Evolutionary conservation across 2,888 invertebrate genomes (phyloP).

Genomic region (Plusia festucae): DNA sequence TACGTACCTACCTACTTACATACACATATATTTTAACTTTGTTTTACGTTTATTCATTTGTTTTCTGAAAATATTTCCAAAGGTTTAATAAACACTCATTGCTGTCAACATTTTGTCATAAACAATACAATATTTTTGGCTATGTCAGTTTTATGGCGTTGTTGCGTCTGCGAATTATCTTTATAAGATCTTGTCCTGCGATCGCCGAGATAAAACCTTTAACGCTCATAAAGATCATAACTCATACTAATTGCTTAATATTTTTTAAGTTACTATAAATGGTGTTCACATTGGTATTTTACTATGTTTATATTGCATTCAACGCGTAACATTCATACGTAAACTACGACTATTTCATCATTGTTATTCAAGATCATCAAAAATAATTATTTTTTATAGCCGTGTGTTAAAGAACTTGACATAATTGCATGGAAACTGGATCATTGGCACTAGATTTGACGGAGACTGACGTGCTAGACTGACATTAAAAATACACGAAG

Average conservation of each 20-base stretch:
- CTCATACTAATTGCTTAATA: neutral
- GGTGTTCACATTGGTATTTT: slow-evolving; percentile 25
- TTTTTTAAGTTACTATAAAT: slow-evolving; percentile 10
- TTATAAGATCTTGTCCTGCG: neutral
- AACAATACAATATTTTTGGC: neutral
- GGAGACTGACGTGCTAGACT: slow-evolving; percentile 22
- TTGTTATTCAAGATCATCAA: slow-evolving; percentile 54
- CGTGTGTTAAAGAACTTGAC: slow-evolving; percentile 63
- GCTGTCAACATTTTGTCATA: no score
- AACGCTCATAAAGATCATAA: slow-evolving; percentile 4
- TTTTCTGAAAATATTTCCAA: no score
- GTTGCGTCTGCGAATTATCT: neutral
- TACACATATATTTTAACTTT: neutral
- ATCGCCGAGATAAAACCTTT: slow-evolving; percentile 4
- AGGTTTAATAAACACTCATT: no score
- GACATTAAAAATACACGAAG: slow-evolving; percentile 26
- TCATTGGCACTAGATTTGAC: slow-evolving; percentile 50
- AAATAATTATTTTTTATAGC: slow-evolving; percentile 35
- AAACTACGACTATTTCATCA: slow-evolving; percentile 47
- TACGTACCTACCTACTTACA: no score
- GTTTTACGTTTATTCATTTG: neutral
- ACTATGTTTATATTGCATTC: slow-evolving; percentile 21
- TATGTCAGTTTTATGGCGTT: slow-evolving; percentile 4
- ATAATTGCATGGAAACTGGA: slow-evolving; percentile 54
- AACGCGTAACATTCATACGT: slow-evolving; percentile 27